Evolutionary conservation across 2,888 invertebrate species (phyloP).

Genomic region (Mactromeris polynyma): DNA sequence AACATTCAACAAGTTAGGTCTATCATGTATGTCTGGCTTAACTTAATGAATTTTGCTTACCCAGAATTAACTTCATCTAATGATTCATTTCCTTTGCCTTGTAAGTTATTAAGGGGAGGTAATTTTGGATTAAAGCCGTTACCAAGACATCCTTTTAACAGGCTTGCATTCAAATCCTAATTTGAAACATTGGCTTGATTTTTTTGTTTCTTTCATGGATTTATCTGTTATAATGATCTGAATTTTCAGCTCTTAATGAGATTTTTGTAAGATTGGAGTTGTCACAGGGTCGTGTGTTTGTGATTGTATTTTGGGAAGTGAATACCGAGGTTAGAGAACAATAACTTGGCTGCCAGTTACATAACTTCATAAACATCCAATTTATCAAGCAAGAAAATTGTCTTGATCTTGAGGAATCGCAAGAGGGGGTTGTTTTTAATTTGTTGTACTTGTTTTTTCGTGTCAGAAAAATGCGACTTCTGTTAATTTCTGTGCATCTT

Average conservation of each 20-base stretch:
- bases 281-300: neutral
- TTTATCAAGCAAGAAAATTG: neutral
- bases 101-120: neutral
- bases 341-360: conserved; percentile 1
- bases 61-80: neutral
- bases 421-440: neutral
- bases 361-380: neutral
- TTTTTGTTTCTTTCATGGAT: neutral
- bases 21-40: no score
- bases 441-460: neutral
- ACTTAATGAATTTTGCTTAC: no score
- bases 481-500: neutral
- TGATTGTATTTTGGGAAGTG: neutral
- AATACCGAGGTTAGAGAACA: neutral
- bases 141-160: neutral
- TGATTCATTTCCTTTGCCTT: neutral
- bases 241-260: neutral
- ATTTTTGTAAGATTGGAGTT: neutral
- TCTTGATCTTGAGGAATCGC: neutral
- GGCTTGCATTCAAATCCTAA: neutral
- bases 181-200: neutral
- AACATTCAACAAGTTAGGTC: no score
- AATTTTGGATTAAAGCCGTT: neutral
- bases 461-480: neutral
- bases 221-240: neutral